Evolutionary conservation across 1,140 invertebrate species (phyloP).

Genomic region (Zaprionus inermis): DNA sequence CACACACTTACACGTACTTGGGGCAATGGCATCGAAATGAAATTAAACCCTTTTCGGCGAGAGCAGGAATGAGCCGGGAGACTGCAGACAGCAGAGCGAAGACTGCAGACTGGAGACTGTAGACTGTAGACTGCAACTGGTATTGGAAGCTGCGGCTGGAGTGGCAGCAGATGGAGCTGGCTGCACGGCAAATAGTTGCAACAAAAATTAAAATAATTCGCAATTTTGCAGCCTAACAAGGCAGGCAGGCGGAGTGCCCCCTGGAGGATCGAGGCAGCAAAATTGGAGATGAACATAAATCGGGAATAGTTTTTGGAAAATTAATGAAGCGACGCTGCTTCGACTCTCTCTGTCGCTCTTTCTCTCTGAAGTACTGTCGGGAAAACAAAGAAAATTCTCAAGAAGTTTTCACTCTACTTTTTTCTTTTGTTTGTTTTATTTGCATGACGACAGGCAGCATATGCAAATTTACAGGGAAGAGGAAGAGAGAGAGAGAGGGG

Average conservation of each 20-base stretch:
- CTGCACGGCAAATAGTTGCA: slow-evolving; percentile 62
- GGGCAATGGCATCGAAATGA: slow-evolving; percentile 63
- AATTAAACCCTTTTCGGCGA: slow-evolving; percentile 81
- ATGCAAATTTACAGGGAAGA: slow-evolving; percentile 61
- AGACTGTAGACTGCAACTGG: not conserved
- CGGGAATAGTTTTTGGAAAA: slow-evolving; percentile 64
- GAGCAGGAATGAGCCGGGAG: not conserved
- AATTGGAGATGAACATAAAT: slow-evolving; percentile 65
- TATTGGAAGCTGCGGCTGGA: not conserved
- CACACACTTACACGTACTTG: slow-evolving; percentile 79
- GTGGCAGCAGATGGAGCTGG: not conserved
- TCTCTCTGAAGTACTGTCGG: slow-evolving; percentile 18
- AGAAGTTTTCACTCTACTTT: slow-evolving; percentile 50
- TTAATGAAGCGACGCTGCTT: slow-evolving; percentile 53
- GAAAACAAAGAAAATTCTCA: slow-evolving; percentile 60
- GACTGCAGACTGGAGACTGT: not conserved
- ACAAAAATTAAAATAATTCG: slow-evolving; percentile 73
- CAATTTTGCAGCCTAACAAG: slow-evolving; percentile 70
- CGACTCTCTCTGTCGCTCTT: no score
- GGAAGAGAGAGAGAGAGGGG: slow-evolving; percentile 16
- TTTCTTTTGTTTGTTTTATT: slow-evolving; percentile 1
- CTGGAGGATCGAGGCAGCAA: not conserved
- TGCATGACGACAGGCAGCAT: slow-evolving; percentile 66
- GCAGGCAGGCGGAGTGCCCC: not conserved
- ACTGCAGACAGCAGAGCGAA: not conserved